Percentiles rank a stretch among this genome's conserved stretches.
Conservation (phyloP, 2,113 vertebrate species). For the Melierax canorus region DNA sequence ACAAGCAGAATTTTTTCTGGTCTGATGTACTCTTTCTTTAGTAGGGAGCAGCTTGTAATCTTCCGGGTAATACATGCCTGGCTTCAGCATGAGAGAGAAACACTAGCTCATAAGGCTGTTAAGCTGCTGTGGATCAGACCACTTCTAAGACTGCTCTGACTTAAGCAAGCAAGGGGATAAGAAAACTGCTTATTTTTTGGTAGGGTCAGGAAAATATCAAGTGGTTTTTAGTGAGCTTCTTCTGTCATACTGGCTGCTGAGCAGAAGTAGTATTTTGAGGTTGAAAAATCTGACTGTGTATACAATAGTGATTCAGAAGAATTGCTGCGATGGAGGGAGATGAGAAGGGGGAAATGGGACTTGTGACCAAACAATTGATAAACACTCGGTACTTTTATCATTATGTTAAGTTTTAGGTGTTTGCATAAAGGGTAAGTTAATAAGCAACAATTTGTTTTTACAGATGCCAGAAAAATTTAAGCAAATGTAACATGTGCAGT, state of each 20-base stretch:
- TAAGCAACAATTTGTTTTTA: background rate
- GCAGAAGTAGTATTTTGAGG: background rate
- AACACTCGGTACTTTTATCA: rapidly evolving
- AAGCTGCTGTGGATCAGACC: background rate
- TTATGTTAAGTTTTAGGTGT: background rate
- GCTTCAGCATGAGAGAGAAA: background rate
- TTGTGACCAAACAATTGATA: background rate
- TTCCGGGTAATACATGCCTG: background rate
- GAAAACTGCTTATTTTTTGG: background rate
- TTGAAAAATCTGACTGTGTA: background rate
- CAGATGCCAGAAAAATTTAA: background rate
- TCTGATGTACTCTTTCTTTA: background rate
- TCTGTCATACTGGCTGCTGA: background rate
- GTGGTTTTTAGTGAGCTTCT: background rate
- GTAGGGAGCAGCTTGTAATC: background rate
- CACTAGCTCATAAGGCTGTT: background rate
- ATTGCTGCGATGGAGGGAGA: background rate
- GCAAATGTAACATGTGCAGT: background rate
- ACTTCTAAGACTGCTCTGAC: background rate
- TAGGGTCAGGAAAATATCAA: background rate
- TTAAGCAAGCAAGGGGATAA: background rate
- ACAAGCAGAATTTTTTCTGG: background rate
- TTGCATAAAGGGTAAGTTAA: background rate
- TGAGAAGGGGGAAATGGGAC: background rate
- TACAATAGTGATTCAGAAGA: background rate